phyloP scores from a whole-genome alignment of 2,888 invertebrate genomes.

The Pollenia labialis region DNA sequence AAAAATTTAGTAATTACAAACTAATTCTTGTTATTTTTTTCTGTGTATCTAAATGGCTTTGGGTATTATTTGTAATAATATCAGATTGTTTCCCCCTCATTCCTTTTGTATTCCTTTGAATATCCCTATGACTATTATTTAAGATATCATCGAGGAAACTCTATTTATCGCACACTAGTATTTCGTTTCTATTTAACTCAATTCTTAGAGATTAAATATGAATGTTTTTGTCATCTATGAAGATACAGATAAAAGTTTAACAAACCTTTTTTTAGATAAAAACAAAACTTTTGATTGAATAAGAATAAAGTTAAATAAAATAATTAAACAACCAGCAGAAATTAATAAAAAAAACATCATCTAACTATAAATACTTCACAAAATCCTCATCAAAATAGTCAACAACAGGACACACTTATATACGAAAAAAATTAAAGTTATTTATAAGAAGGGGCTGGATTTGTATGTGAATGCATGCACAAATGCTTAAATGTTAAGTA shows the following conservation, averaged over 20 bases:
- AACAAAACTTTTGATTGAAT: slow-evolving; percentile 61
- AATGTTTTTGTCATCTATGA: slow-evolving; percentile 52
- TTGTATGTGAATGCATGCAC: too few species aligned
- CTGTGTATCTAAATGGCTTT: too few species aligned
- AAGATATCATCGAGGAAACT: slow-evolving; percentile 27
- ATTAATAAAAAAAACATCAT: slow-evolving; percentile 24
- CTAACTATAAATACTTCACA: slow-evolving; percentile 6
- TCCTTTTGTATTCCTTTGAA: too few species aligned
- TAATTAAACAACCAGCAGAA: slow-evolving; percentile 31
- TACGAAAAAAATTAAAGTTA: too few species aligned
- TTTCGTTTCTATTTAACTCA: background rate
- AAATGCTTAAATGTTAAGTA: too few species aligned
- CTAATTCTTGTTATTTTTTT: too few species aligned
- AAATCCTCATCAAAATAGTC: slow-evolving; percentile 15
- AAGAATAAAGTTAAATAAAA: slow-evolving; percentile 27
- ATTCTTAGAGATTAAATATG: slow-evolving; percentile 60
- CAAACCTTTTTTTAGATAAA: slow-evolving; percentile 41
- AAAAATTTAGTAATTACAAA: too few species aligned
- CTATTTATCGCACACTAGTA: slow-evolving; percentile 10
- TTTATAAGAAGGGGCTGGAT: too few species aligned
- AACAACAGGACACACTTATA: background rate
- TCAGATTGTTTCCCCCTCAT: too few species aligned
- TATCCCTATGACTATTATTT: too few species aligned
- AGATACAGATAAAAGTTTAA: slow-evolving; percentile 59
- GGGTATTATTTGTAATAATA: too few species aligned